phyloP scores from a whole-genome alignment of 2,797 vertebrate species.

The Sebastes aleutianus region DNA sequence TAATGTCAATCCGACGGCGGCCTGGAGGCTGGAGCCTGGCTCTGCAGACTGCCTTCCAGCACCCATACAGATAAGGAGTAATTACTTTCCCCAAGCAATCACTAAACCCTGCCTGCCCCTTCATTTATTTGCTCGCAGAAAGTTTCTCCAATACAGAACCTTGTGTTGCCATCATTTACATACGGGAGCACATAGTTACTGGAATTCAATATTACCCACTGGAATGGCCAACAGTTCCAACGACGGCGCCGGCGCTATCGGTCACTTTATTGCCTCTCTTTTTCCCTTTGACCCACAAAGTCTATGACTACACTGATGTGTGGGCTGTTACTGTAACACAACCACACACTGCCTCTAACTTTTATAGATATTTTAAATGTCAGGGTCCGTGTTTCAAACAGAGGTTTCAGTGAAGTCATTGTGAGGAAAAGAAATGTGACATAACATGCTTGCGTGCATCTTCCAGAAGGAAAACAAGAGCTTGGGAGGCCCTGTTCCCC shows the following conservation, averaged over 20 bases:
- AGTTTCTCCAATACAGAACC: constrained; percentile 51
- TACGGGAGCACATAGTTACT: constrained; percentile 33
- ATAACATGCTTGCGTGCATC: constrained; percentile 28
- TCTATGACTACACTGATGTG: constrained; percentile 12
- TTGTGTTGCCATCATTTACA: constrained; percentile 49
- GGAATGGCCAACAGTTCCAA: constrained; percentile 38
- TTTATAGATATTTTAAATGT: constrained; percentile 59
- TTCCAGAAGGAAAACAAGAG: constrained; percentile 29
- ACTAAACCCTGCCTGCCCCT: constrained; percentile 48
- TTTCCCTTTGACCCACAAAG: constrained; percentile 6
- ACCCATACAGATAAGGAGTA: constrained; percentile 72
- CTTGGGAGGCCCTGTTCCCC: constrained; percentile 37
- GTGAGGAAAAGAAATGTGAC: constrained; percentile 32
- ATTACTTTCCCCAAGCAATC: constrained; percentile 72
- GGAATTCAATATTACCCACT: constrained; percentile 56
- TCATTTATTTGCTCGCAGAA: constrained; percentile 66
- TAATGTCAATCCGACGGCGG: constrained; percentile 33
- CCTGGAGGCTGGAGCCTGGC: constrained; percentile 27
- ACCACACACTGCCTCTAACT: constrained; percentile 10
- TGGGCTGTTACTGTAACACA: constrained; percentile 34
- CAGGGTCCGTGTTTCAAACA: constrained; percentile 21
- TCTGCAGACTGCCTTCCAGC: constrained; percentile 20
- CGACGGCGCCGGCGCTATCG: constrained; percentile 30
- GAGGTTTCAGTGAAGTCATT: constrained; percentile 15
- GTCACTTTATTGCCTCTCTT: background rate